Evolutionary conservation across 2,888 invertebrate species (phyloP).

Genomic region (Scelioninae gen. 1): DNA sequence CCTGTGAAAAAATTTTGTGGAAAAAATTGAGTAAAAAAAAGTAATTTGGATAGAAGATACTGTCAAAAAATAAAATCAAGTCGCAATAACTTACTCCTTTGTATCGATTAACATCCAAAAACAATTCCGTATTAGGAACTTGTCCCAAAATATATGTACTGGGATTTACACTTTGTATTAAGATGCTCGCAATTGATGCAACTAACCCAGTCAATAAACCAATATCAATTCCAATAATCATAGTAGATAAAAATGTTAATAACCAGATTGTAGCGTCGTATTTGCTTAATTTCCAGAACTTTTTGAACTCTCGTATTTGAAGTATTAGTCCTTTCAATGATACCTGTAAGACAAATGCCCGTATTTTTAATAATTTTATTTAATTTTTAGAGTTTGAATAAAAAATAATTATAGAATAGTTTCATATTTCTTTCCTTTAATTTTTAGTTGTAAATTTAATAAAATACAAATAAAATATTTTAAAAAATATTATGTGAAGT

Average conservation of each 20-base stretch:
- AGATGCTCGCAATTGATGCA: slow-evolving; percentile 88
- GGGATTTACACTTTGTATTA: slow-evolving; percentile 88
- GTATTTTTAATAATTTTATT: too few relatives aligned
- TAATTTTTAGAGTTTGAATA: too few relatives aligned
- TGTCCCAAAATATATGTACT: slow-evolving; percentile 87
- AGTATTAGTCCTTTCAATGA: slow-evolving; percentile 91
- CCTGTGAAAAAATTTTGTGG: too few relatives aligned
- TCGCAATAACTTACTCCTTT: slow-evolving; percentile 84
- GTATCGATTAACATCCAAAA: slow-evolving; percentile 88
- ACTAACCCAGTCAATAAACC: slow-evolving; percentile 89
- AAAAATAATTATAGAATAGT: too few relatives aligned
- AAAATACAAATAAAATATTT: neutral
- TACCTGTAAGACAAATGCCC: slow-evolving; percentile 83
- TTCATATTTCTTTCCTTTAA: too few relatives aligned
- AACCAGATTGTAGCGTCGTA: slow-evolving; percentile 91
- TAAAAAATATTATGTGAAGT: neutral
- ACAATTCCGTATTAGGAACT: slow-evolving; percentile 88
- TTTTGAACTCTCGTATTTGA: slow-evolving; percentile 88
- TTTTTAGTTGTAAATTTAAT: too few relatives aligned
- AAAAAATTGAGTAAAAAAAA: too few relatives aligned
- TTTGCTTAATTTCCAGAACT: slow-evolving; percentile 88
- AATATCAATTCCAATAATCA: slow-evolving; percentile 91
- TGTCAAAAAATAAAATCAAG: too few relatives aligned
- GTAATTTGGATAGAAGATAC: too few relatives aligned
- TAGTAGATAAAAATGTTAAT: slow-evolving; percentile 89